Evolutionary conservation across 2,797 vertebrate species (phyloP), one percentile per base, ranked within the genome.

Genomic region (Sciurus vulgaris): DNA sequence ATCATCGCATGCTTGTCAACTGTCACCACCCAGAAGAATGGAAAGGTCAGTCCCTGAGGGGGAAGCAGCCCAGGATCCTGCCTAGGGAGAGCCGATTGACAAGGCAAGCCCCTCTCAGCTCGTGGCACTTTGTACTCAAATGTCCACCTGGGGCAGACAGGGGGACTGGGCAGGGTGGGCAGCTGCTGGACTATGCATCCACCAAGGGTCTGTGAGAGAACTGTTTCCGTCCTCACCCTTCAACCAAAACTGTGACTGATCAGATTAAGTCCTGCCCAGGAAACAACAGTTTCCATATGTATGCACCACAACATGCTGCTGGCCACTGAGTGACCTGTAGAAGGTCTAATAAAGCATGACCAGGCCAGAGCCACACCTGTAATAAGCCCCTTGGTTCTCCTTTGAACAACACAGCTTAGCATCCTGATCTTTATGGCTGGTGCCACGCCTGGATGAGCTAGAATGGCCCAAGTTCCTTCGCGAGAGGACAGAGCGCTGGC

Each of bases 291-390:
- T 78, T 83, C 91, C 4, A 35, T 61, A 49, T 81, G 47, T 13
- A 26, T 61, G 86, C 95, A 95, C 96, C 96, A 93, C 67, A 92
- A 96, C 14, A 41, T 51, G 70, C 26, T 4, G 89, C 49, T 92
- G 74, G 54, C 81, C 93, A 91, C 35, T 18, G 93, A 35, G 86
- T 87, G 97, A 96, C 96, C 97, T 95, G 85, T 82, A 12, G 1
- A 83, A 67, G 13, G 76, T 78, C 86, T 96, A 95, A 95, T 92
- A 88, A 76, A 96, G 61, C 24, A 63, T 11, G 10, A 28, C 28
- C 28, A 13, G 11, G 11, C 26, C 12, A 30, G 28, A 30, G 61
- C 22, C 61, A 65, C 61, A 30, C 28, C 12, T 30, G 28, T 12
- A 65, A 83, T 49, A 94, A 73, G 93, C 28, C 11, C 35, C 69